Evolutionary conservation across 1,140 invertebrate genomes (phyloP).

Genomic region (Caenorhabditis remanei): DNA sequence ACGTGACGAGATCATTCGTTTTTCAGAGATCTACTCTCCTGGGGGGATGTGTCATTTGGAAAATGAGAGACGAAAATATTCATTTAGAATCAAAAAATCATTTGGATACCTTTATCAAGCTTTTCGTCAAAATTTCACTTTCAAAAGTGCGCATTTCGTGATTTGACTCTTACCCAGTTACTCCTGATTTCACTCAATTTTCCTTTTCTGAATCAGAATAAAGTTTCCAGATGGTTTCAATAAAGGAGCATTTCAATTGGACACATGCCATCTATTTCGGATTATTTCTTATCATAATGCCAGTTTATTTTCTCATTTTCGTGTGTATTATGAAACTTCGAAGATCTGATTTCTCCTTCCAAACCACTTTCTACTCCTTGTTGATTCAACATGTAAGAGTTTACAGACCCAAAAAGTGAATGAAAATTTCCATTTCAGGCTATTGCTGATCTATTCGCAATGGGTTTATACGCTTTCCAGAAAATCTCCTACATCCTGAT

Average conservation of each 20-base stretch:
- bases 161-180: background rate
- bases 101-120: too few relatives aligned
- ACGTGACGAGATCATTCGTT: too few relatives aligned
- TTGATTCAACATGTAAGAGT: background rate
- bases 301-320: background rate
- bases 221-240: conserved; percentile 5
- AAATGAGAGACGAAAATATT: too few relatives aligned
- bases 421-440: background rate
- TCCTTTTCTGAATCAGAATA: background rate
- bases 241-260: background rate
- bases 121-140: too few relatives aligned
- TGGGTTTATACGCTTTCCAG: background rate
- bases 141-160: too few relatives aligned
- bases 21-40: too few relatives aligned
- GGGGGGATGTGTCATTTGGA: too few relatives aligned
- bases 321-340: background rate
- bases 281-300: background rate
- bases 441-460: background rate
- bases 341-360: background rate
- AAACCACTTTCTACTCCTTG: background rate
- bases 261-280: conserved; percentile 1
- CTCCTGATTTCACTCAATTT: background rate
- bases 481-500: background rate
- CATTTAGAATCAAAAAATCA: too few relatives aligned
- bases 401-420: background rate